Percentiles rank a stretch among this genome's conserved stretches.
Conservation (phyloP, 2,797 vertebrate genomes). For the Lepus oiostolus region DNA sequence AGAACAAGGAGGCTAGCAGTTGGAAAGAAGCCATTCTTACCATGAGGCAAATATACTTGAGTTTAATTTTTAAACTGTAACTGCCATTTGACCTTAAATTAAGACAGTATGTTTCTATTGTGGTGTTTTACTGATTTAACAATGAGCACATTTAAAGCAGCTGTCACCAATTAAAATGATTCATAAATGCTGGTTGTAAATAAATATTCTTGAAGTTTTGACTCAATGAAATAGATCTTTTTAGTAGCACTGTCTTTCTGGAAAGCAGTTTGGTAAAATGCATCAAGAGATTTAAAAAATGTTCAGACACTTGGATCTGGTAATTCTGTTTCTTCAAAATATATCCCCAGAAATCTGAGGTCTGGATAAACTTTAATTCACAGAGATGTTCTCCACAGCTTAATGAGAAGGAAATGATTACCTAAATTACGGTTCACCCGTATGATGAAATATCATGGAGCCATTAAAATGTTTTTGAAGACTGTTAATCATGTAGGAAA, state of each 20-base stretch:
- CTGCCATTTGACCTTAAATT: conserved; percentile 78
- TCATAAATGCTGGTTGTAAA: conserved; percentile 73
- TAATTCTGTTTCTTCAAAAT: conserved; percentile 53
- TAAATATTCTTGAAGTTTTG: conserved; percentile 78
- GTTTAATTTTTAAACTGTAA: conserved; percentile 81
- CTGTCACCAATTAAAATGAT: conserved; percentile 76
- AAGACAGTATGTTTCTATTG: conserved; percentile 77
- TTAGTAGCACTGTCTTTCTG: conserved; percentile 61
- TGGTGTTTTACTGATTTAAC: conserved; percentile 74
- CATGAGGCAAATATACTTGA: conserved; percentile 72
- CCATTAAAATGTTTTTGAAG: conserved; percentile 68
- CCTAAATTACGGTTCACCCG: conserved; percentile 35
- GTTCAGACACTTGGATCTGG: conserved; percentile 52
- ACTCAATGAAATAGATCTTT: conserved; percentile 49
- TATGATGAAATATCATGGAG: conserved; percentile 66
- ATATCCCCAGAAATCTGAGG: conserved; percentile 56
- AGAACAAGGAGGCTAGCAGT: conserved; percentile 66
- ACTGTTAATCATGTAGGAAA: conserved; percentile 58
- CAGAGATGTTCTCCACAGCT: conserved; percentile 45
- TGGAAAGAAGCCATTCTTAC: conserved; percentile 73
- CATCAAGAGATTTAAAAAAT: conserved; percentile 51
- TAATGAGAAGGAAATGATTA: conserved; percentile 67
- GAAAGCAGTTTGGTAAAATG: conserved; percentile 68
- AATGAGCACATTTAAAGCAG: conserved; percentile 77
- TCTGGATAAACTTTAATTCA: conserved; percentile 61